Percentiles rank a stretch among this genome's conserved stretches.
phyloP scores from a whole-genome alignment of 2,797 vertebrate genomes.

The Acanthiza pusilla region DNA sequence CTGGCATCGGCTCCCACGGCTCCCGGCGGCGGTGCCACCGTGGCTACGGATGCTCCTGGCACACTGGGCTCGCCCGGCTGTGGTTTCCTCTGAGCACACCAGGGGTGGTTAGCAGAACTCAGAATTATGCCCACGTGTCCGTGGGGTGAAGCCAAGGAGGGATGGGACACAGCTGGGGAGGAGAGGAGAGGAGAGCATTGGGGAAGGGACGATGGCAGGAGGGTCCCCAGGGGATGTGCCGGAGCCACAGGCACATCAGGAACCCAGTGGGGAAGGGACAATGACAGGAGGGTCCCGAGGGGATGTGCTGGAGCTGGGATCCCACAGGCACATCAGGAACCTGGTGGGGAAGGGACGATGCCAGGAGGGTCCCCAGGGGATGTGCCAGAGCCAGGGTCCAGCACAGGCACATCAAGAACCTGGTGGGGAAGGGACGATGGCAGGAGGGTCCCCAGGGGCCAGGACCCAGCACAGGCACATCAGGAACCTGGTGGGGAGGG shows the following conservation, averaged over 20 bases:
- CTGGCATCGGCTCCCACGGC: accelerated
- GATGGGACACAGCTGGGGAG: neutral
- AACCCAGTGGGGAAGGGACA: neutral
- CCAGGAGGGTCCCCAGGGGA: no score
- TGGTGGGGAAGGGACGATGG: no score
- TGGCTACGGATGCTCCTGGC: accelerated
- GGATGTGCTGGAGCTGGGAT: neutral
- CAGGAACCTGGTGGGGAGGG: no score
- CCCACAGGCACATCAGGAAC: accelerated
- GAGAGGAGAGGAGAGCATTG: neutral
- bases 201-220: neutral
- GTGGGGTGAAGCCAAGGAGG: neutral
- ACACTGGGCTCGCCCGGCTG: accelerated
- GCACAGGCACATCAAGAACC: no score
- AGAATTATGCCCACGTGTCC: accelerated
- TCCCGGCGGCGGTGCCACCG: accelerated
- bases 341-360: neutral
- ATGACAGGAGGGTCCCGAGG: accelerated
- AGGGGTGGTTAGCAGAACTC: accelerated
- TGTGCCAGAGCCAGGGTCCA: no score
- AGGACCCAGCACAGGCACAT: no score
- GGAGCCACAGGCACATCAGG: no score
- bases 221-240: no score
- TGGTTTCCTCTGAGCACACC: accelerated
- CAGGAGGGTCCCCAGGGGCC: no score